Evolutionary conservation across 2,797 vertebrate species (phyloP).

Genomic region (Morus bassanus): DNA sequence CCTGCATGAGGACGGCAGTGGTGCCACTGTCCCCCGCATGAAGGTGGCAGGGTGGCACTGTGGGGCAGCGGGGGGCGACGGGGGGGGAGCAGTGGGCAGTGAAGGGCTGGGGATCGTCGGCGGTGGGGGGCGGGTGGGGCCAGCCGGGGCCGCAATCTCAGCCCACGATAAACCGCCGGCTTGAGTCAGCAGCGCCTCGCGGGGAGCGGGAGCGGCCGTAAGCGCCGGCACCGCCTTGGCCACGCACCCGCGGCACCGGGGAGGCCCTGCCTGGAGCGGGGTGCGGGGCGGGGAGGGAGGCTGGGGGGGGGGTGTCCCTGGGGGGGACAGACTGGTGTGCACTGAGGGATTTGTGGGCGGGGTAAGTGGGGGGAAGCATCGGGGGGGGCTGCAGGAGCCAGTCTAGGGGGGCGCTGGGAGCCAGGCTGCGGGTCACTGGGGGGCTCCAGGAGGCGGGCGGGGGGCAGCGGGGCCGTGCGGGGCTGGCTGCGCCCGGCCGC

Average conservation of each 20-base stretch:
- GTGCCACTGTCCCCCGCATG: background rate
- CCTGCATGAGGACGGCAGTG: fast-evolving
- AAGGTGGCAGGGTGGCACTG: background rate
- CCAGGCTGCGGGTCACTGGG: background rate
- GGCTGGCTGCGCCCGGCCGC: background rate
- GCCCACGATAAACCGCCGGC: background rate
- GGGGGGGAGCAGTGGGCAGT: background rate
- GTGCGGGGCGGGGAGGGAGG: too few relatives aligned
- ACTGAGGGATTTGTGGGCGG: background rate
- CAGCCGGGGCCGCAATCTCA: background rate
- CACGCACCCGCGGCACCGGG: background rate
- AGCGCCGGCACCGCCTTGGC: background rate
- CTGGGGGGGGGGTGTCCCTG: too few relatives aligned
- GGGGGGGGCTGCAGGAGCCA: background rate
- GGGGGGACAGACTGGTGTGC: background rate
- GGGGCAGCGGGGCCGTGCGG: background rate
- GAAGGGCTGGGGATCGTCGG: background rate
- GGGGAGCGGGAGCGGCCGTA: background rate
- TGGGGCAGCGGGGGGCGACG: fast-evolving
- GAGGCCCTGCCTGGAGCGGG: background rate
- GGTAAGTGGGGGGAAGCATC: too few relatives aligned
- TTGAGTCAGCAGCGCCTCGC: background rate
- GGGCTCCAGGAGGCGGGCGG: background rate
- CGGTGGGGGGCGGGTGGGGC: background rate
- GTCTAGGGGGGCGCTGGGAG: background rate